Conservation (phyloP, 1,140 invertebrate genomes). For the Monomorium pharaonis region DNA sequence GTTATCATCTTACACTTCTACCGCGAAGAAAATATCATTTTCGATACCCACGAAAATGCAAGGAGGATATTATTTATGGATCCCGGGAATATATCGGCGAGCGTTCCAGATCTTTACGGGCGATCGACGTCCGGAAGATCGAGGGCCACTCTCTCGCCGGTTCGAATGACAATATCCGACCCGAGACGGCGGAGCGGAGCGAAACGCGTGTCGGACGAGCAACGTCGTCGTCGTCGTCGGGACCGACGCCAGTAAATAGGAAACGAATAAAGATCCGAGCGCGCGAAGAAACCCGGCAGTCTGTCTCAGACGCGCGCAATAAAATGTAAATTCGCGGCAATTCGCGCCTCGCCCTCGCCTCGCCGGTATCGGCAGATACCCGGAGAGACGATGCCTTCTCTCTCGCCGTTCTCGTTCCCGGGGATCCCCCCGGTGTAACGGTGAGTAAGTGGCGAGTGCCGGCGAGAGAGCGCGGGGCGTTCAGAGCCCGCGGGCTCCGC, state of each 20-base stretch:
- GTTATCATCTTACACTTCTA: neutral
- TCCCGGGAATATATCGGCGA: neutral
- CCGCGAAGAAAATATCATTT: neutral
- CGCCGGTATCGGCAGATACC: constrained; percentile 55
- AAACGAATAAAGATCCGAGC: constrained; percentile 61
- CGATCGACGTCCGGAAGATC: constrained; percentile 28
- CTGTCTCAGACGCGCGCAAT: constrained; percentile 67
- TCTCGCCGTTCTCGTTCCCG: constrained; percentile 1
- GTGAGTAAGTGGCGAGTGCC: constrained; percentile 54
- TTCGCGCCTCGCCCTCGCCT: constrained; percentile 59
- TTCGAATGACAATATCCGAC: constrained; percentile 30
- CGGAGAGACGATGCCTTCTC: constrained; percentile 32
- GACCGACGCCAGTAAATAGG: constrained; percentile 25
- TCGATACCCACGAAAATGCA: neutral
- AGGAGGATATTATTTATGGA: neutral
- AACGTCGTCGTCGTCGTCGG: neutral
- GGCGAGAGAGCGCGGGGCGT: neutral
- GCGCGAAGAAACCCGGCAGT: constrained; percentile 42
- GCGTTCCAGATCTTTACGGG: neutral
- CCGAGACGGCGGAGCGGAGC: too few species aligned
- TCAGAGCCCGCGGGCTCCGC: constrained; percentile 54
- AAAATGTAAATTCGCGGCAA: constrained; percentile 76
- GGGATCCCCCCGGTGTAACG: constrained; percentile 49
- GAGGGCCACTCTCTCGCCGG: neutral
- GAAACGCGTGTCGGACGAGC: constrained; percentile 1